A percentile compares a stretch with the other conserved stretches of the same genome.
These are phyloP conservation scores for Nymphalis urticae DNA, from an alignment of 2,888 invertebrate species.

Conservation along the genomic window DNA sequence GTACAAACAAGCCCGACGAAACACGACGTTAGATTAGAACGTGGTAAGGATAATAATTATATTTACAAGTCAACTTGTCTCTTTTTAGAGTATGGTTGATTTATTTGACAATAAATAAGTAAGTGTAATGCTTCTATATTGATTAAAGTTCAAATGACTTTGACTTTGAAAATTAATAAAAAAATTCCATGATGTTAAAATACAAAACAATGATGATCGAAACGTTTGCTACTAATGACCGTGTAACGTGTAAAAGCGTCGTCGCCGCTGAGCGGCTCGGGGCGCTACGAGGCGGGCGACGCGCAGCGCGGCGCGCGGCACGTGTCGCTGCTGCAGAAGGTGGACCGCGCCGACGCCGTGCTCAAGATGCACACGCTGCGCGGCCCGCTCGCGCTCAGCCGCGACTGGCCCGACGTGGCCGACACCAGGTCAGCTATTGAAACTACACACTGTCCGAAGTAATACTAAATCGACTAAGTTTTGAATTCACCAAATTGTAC, in stretches of 20 bases:
- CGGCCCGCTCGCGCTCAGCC: constrained; percentile 77
- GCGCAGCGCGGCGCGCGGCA: constrained; percentile 83
- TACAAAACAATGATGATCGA: too few species aligned
- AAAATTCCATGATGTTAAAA: too few species aligned
- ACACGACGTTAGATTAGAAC: constrained; percentile 68
- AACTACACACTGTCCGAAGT: neutral
- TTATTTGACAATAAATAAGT: too few species aligned
- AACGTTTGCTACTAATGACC: too few species aligned
- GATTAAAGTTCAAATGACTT: too few species aligned
- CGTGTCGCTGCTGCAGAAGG: constrained; percentile 83
- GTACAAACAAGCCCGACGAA: constrained; percentile 78
- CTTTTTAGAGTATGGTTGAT: too few species aligned
- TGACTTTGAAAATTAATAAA: too few species aligned
- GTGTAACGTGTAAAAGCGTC: neutral
- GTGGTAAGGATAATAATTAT: constrained; percentile 53
- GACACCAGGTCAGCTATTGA: constrained; percentile 75
- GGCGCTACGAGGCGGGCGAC: constrained; percentile 76
- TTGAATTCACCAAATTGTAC: neutral
- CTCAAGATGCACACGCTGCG: constrained; percentile 83
- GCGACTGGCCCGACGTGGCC: constrained; percentile 85
- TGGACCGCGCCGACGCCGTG: constrained; percentile 85
- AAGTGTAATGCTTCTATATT: neutral
- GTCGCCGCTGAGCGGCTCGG: constrained; percentile 35
- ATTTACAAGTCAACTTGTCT: neutral
- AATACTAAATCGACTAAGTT: neutral